Percentiles rank a stretch among this genome's conserved stretches.
Conservation (phyloP, 2,797 vertebrate species). For the Brotula barbata region DNA sequence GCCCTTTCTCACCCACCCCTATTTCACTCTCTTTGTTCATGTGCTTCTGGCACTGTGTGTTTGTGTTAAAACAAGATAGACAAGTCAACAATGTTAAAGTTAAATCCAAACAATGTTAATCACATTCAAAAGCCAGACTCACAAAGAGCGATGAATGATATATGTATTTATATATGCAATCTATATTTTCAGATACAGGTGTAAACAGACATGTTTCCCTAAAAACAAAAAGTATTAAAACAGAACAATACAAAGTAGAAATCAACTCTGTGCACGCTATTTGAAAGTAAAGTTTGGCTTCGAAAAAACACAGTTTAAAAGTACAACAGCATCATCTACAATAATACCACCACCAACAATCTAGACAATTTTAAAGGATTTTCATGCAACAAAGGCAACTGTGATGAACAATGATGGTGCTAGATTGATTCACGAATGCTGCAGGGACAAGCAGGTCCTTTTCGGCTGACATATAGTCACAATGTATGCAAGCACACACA, state of each 20-base stretch:
- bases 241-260: conserved; percentile 64
- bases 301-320: conserved; percentile 63
- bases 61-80: conserved; percentile 25
- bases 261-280: conserved; percentile 72
- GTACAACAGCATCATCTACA: conserved; percentile 69
- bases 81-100: neutral
- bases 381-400: conserved; percentile 81
- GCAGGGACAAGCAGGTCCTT: conserved; percentile 49
- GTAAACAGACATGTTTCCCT: conserved; percentile 80
- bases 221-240: conserved; percentile 72
- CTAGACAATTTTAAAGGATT: conserved; percentile 54
- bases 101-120: conserved; percentile 13
- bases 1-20: conserved; percentile 4
- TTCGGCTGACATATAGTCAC: conserved; percentile 21
- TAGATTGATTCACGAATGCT: conserved; percentile 58
- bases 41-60: conserved; percentile 41
- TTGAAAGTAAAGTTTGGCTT: conserved; percentile 80
- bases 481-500: conserved; percentile 22
- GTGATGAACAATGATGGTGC: conserved; percentile 68
- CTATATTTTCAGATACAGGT: conserved; percentile 81
- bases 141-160: conserved; percentile 70
- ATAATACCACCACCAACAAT: conserved; percentile 60
- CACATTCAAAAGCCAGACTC: conserved; percentile 48
- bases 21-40: conserved; percentile 47
- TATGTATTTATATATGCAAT: conserved; percentile 82